Evolutionary conservation across 2,888 invertebrate species (phyloP), one percentile per base, ranked within the genome.

Genomic region (Thymelicus acteon): DNA sequence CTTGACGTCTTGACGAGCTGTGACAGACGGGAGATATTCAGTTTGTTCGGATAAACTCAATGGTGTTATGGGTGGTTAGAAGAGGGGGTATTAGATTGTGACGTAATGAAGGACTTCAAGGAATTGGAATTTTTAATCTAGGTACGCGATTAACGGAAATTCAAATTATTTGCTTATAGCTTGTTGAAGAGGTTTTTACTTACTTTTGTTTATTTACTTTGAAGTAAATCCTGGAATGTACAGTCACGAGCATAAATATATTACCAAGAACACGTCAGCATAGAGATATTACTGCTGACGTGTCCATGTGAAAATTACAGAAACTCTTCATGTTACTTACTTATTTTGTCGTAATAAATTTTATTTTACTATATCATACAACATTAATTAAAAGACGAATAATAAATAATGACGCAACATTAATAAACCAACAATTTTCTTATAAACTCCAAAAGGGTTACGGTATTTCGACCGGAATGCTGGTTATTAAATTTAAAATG

Each of bases 1-100:
- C 70, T 70, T 64, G 64, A 70, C 64, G 70, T 70, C 64, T 64
- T 58, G 70, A 63, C 69, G 63, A 63, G 63, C 63, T 7, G 64
- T 49, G 70, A 64, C 70, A 70, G 49, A 39, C 49, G 48, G 68
- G 47, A 19, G 67, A 60, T 61, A 61, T 68, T 68, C 47, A 58
- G 63, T 63, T 63, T 63, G 63, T 58, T 69, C 69, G 69, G 58
- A 69, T 69, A 44, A 58, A 58, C 69, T 63, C 69, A 69, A 69
- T 63, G 57, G 69, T 37, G 24, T 63, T 57, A 63, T 54, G 39
- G 31, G 39, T 19, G 47, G 63, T 47, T 57, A 37, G 48, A 39
- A 68, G 54, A 40, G 15, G 12, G 15, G n/a, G 48, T 39, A 37
- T 52, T 52, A 39, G 39, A 15, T 52, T n/a, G 62, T 1, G 37